Evolutionary conservation across 2,888 invertebrate genomes (phyloP), one percentile per base, ranked within the genome.

Genomic region (Platycheirus albimanus): DNA sequence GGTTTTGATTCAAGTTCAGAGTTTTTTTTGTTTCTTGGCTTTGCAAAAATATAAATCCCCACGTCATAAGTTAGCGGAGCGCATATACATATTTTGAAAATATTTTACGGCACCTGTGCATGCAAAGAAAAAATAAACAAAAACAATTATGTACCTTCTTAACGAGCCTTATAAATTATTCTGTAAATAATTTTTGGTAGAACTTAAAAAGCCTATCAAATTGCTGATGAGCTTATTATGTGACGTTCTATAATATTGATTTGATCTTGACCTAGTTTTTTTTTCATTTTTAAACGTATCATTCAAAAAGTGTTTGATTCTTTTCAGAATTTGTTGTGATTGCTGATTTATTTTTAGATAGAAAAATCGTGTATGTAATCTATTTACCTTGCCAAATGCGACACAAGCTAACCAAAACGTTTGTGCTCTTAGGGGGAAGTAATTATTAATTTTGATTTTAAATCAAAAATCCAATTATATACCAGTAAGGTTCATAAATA

Each of bases 251-350:
- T 45, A 8, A 13, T 61, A 52, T 30, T 52, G 54, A 36, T 47
- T 15, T 13, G 49, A 43, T 71, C 64, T 70, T 77, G 77, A 77
- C 77, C 70, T 49, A 56, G 71, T 56, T 77, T 52, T 77, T 52
- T 58, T 41, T 41, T n/a, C 24, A 58, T 24, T 58, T 28, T 58
- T 15, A 20, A 41, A 36, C n/a, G 5, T 36, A 20, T 8, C 30
- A 33, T 33, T 8, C 1, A 38, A 20, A n/a, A 38, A 56, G 7
- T 24, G 3, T 19, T 15, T 38, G 4, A 13, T 56, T 24, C 28
- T 49, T 10, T n/a, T 36, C 33, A 24, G 11, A 3, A 19, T 1
- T 24, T 43, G 63, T 19, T 11, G 41, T 41, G 10, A 41, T 51
- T 45, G 8, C 24, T 45, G 17, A 19, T 45, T 45, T 75, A 58